A percentile compares a stretch with the other conserved stretches of the same genome.
phyloP scores from a whole-genome alignment of 2,888 invertebrate species.

The Drosophila paramelanica region DNA sequence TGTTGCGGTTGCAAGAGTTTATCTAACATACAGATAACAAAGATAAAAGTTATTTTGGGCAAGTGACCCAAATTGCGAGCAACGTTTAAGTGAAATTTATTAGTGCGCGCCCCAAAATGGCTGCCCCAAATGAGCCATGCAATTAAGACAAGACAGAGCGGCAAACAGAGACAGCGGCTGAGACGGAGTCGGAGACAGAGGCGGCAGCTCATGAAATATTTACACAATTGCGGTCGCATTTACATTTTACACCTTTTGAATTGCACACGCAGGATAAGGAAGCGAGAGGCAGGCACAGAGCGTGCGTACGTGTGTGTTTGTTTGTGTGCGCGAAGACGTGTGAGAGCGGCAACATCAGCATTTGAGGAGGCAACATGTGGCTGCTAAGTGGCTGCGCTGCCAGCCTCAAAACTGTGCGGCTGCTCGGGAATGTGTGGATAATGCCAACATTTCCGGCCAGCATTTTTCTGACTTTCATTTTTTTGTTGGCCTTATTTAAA shows the following conservation, averaged over 20 bases:
- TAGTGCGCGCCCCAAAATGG: constrained; percentile 27
- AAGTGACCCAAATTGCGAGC: constrained; percentile 1
- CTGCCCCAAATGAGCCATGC: constrained; percentile 34
- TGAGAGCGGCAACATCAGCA: not conserved
- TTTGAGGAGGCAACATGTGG: constrained; percentile 67
- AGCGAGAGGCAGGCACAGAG: not conserved
- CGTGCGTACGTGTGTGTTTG: not conserved
- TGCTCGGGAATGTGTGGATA: constrained; percentile 12
- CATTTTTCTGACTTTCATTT: constrained; percentile 19
- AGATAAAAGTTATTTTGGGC: not conserved
- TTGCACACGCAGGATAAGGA: constrained; percentile 29
- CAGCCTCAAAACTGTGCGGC: constrained; percentile 28
- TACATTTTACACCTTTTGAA: constrained; percentile 72
- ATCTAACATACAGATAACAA: not conserved
- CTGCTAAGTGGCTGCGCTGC: constrained; percentile 37
- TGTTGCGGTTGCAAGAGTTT: not conserved
- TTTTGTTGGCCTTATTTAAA: constrained; percentile 56
- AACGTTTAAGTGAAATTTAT: constrained; percentile 37
- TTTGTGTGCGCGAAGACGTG: not conserved
- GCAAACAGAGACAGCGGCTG: constrained; percentile 5
- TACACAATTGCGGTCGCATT: constrained; percentile 63
- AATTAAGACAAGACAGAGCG: constrained; percentile 46
- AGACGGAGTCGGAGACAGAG: not conserved
- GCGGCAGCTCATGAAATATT: constrained; percentile 37
- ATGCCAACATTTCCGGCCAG: constrained; percentile 50